Base-by-base conservation (phyloP, 2,113 vertebrate genomes). In the Ailuropoda melanoleuca region DNA sequence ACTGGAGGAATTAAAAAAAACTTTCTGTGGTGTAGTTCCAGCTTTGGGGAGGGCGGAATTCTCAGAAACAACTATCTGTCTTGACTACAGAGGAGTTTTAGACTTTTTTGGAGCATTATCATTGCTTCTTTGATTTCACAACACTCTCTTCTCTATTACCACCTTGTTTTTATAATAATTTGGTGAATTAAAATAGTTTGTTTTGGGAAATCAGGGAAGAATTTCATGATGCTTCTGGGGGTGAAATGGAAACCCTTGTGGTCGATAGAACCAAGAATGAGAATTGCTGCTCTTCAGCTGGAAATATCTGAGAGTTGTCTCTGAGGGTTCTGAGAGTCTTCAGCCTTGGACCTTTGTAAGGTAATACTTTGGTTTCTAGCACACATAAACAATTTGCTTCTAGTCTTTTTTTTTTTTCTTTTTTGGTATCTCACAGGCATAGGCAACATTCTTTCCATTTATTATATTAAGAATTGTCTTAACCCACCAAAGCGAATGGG, bases 131-230 rank as follows among this genome's bases (percentile, higher is more conserved):
- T 90, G 80, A 97, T 94, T 96, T 96, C 84, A 82, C 9, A 78
- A 50, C 14, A 18, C 5, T 48, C 48, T 23, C 50, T 66, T 88
- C 29, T 90, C 66, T 2, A 14, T 77, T 88, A 75, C 91, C 34
- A 48, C 31, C 50, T 90, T 97, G 53, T 66, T 97, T 97, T 90
- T 75, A 75, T 55, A 97, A 77, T 64, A 90, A 90, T 80, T 34
- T 39, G 34, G 50, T n/a, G 21, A 90, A 60, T 97, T 95, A 84
- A 90, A 96, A 90, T 78, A 46, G 55, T 81, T 96, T 97, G 60
- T 89, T 97, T 98, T 77, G 80, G 97, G 60, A 97, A 77, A 60
- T 78, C 58, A 95, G 72, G 29, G 24, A 83, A 93, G 81, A 96
- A 85, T 90, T 97, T 90, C 43, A 21, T 89, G 84, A 94, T 86